Percentiles rank a stretch among this genome's conserved stretches.
Conservation (phyloP, 1,140 invertebrate species). For the Palaemon carinicauda region DNA sequence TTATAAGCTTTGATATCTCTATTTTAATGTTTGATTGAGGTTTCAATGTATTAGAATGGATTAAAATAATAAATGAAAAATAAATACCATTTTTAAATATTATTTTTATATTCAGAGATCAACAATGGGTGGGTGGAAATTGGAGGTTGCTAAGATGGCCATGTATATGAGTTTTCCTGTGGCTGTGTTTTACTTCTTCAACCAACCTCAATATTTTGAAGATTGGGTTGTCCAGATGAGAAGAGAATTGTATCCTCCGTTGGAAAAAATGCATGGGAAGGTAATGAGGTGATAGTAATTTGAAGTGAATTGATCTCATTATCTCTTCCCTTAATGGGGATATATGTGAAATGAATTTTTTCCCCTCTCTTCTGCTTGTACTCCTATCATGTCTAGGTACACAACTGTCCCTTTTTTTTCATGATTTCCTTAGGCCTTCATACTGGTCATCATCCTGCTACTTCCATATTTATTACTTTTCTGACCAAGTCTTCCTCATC, state of each 20-base stretch:
- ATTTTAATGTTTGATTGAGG: no score
- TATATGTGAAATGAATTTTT: no score
- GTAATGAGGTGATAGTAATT: constrained; percentile 38
- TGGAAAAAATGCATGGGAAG: constrained; percentile 69
- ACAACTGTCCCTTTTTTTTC: no score
- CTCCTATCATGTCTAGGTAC: no score
- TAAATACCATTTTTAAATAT: background rate
- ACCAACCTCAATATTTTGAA: constrained; percentile 83
- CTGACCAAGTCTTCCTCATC: no score
- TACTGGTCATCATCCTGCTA: no score
- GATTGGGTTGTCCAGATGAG: constrained; percentile 78
- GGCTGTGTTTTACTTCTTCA: constrained; percentile 82
- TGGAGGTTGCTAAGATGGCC: constrained; percentile 83
- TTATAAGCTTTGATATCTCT: no score
- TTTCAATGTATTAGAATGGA: no score
- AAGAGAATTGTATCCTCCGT: constrained; percentile 75
- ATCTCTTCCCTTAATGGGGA: no score
- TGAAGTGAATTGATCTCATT: background rate
- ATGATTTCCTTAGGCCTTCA: no score
- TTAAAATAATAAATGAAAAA: background rate
- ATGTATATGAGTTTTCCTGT: constrained; percentile 88
- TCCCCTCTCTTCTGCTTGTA: no score
- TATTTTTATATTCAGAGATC: background rate
- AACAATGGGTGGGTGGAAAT: constrained; percentile 79
- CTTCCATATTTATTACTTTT: no score